phyloP scores from a whole-genome alignment of 2,113 vertebrate genomes.

The Perca fluviatilis region DNA sequence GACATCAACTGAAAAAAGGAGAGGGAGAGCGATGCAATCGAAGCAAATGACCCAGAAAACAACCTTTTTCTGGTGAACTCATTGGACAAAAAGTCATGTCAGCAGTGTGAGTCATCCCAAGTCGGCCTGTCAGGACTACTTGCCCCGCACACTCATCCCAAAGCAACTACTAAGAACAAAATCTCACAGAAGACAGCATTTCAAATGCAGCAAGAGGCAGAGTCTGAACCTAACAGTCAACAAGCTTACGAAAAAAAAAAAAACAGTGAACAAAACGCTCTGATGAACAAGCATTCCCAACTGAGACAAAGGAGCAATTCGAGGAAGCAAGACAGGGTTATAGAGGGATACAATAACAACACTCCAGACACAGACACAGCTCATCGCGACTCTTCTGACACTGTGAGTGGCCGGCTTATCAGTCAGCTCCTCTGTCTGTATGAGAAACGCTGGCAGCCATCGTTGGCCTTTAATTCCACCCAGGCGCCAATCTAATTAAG shows the following conservation, averaged over 20 bases:
- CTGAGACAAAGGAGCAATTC: constrained; percentile 44
- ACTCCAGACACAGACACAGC: constrained; percentile 45
- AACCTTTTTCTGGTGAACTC: constrained; percentile 56
- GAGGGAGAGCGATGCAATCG: constrained; percentile 46
- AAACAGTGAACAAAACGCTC: constrained; percentile 37
- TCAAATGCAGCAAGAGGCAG: constrained; percentile 44
- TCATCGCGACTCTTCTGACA: constrained; percentile 45
- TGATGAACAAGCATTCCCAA: constrained; percentile 47
- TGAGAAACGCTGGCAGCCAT: constrained; percentile 65
- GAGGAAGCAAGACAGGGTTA: constrained; percentile 31
- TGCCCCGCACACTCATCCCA: constrained; percentile 47
- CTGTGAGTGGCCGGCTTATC: constrained; percentile 50
- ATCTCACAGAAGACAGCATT: constrained; percentile 44
- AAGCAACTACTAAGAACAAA: constrained; percentile 52
- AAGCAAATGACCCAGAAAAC: constrained; percentile 66
- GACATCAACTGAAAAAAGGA: constrained; percentile 28
- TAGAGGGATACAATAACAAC: constrained; percentile 46
- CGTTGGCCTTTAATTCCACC: constrained; percentile 68
- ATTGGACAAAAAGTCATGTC: constrained; percentile 57
- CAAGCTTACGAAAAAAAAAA: constrained; percentile 22
- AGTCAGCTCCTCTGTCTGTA: constrained; percentile 50
- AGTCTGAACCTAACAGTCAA: constrained; percentile 42
- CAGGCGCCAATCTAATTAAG: constrained; percentile 75
- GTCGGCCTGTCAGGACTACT: constrained; percentile 60
- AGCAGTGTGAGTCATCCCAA: constrained; percentile 54